These are phyloP conservation scores for Paracentrotus lividus DNA, from an alignment of 53 echinoderm and acorn worm genomes.

Conservation along the genomic window DNA sequence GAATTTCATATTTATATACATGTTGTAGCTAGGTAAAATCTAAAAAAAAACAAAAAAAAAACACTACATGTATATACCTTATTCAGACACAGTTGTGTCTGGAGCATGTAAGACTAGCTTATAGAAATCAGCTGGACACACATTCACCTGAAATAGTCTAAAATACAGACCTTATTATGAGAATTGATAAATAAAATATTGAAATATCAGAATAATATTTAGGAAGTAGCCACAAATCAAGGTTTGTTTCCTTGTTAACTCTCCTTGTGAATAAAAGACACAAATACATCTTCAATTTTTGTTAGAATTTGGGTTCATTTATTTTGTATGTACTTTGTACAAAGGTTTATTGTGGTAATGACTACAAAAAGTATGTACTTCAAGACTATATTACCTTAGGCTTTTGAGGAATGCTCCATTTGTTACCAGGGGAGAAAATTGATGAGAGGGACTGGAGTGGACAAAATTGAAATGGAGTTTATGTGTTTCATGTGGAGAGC, in stretches of 20 bases:
- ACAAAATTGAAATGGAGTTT: background rate
- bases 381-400: conserved; percentile 6
- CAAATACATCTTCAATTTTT: background rate
- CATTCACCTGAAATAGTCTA: conserved; percentile 19
- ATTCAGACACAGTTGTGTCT: background rate
- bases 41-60: too few relatives aligned
- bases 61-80: too few relatives aligned
- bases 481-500: background rate
- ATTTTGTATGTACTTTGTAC: background rate
- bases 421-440: conserved; percentile 46
- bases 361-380: background rate
- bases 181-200: too few relatives aligned
- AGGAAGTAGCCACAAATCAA: background rate
- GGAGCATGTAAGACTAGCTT: background rate
- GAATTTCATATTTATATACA: too few relatives aligned
- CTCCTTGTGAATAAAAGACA: background rate
- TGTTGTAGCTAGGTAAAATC: too few relatives aligned
- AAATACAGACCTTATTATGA: background rate
- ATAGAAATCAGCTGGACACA: conserved; percentile 42
- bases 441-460: background rate
- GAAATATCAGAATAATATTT: background rate
- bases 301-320: background rate
- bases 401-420: conserved; percentile 39
- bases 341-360: background rate
- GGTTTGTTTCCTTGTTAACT: background rate